Evolutionary conservation across 2,888 invertebrate genomes (phyloP), one percentile per base, ranked within the genome.

Genomic region (Calliphora vomitoria): DNA sequence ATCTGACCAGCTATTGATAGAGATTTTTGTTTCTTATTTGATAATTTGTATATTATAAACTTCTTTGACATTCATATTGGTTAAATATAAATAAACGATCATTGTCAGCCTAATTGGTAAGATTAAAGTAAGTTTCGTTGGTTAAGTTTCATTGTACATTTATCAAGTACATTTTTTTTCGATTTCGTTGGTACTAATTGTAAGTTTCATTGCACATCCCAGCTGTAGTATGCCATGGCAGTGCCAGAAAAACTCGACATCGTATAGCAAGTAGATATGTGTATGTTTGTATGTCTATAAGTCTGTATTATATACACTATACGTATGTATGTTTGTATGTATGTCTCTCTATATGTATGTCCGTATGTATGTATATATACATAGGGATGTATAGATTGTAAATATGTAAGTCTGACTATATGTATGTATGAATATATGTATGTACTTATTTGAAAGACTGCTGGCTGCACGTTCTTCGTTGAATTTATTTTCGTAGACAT

Each of bases 391-490:
- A 35, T 35, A 35, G 35, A 35, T 35, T 35, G 35, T 35, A 35
- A 6, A 6, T 35, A 35, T 35, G 35, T 35, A 35, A 4, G 5
- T 35, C 35, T 35, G 35, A 1, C 25, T 25, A 25, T 58, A 60
- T 71, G 41, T 58, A 53, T 60, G 68, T 60, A 53, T 60, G 80
- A 69, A 44, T 76, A 8, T 78, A 11, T 64, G 64, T 53, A 41
- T 82, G 25, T 79, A 72, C 13, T 13, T 78, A 69, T 72, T 13
- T 68, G 18, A 58, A 87, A 82, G 75, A 87, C 74, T 87, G 76
- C 76, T 89, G 85, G 81, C 86, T 88, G 84, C 88, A 88, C 84
- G 87, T 88, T 89, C 88, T 87, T 89, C 88, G 86, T 80, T 85
- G 86, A 82, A 89, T 88, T 83, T 83, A 81, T 76, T 44, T 79